Base-by-base conservation (phyloP, 1,140 invertebrate species). In the Agrilus planipennis region DNA sequence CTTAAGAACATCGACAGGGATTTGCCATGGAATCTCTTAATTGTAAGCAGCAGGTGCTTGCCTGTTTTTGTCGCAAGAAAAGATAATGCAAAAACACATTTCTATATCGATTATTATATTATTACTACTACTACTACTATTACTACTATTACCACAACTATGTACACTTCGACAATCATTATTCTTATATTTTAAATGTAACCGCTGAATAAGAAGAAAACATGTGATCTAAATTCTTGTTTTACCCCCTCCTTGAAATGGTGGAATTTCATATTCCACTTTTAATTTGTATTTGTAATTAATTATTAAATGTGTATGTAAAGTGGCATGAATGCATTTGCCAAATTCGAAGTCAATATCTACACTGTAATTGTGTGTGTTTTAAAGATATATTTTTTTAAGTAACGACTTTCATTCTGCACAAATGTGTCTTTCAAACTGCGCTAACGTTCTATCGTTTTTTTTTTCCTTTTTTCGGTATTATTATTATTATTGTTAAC, bases 301-400 rank as follows among this genome's bases (percentile, higher is more conserved):
- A n/a, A n/a, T n/a, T n/a, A n/a, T n/a, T n/a, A n/a, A n/a, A n/a
- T n/a, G n/a, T n/a, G n/a, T n/a, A n/a, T n/a, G n/a, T n/a, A n/a
- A n/a, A n/a, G 29, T 39, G 23, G 37, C 37, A 39, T 28, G 37
- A 2, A 28, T 39, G 37, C 37, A 39, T 39, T 31, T 39, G 37
- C 37, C 37, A 39, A 39, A 39, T 28, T 39, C 29, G 25, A 29
- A 39, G 37, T 39, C 37, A 39, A 39, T 39, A 39, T 39, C 37
- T 39, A 39, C 23, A 19, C 10, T 16, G 20, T 29, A 27, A 14
- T 15, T 39, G 9, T 39, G 19, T 17, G 48, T 53, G 49, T 56
- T 45, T 50, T 42, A 44, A 50, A 47, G 39, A 52, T 52, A 44
- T 55, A 51, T 55, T 52, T 57, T 54, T 54, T 54, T 50, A 7